Base-by-base conservation (phyloP, 2,888 invertebrate species). In the Petrolisthes cinctipes region DNA sequence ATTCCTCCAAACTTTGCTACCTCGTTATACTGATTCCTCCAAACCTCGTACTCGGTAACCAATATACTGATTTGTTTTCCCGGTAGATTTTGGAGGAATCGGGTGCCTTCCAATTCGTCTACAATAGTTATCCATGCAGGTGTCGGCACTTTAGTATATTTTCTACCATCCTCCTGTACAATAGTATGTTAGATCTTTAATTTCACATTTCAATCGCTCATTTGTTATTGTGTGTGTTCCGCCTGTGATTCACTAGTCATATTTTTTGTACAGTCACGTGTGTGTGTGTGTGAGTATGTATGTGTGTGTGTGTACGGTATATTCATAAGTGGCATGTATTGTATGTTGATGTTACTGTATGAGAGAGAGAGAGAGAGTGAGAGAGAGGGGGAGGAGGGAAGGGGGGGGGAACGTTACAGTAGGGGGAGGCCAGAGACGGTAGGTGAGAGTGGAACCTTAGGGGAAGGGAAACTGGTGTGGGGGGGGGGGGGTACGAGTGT, bases 251-350 rank as follows among this genome's bases (percentile, higher is more conserved):
- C 61, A 61, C 14, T 61, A 61, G 14, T 14, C 61, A 9, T 6
- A 61, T 61, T 14, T 9, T 61, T 61, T 9, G 14, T 6, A 61
- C 14, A 6, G 14, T 14, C 61, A 9, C 14, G 51, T 78, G 78
- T 78, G 78, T 78, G 78, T 78, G 78, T 78, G 78, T 78, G 78
- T 78, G 78, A 37, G 78, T 78, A 51, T 78, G 78, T 78, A 17
- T 79, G 79, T 79, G 51, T 79, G 56, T 79, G 61, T 61, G n/a
- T 79, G 56, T 79, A 54, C 5, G n/a, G 76, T 78, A 17, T 73
- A 73, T 73, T 61, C 14, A 61, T 61, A 9, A 14, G 7, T 61
- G 61, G 7, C 61, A 6, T 61, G 7, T 9, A 14, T 9, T 14
- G 6, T 9, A 9, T 14, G 6, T 14, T 61, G 61, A 61, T 61